phyloP scores from a whole-genome alignment of 2,797 vertebrate genomes.

The Neoniphon sammara region DNA sequence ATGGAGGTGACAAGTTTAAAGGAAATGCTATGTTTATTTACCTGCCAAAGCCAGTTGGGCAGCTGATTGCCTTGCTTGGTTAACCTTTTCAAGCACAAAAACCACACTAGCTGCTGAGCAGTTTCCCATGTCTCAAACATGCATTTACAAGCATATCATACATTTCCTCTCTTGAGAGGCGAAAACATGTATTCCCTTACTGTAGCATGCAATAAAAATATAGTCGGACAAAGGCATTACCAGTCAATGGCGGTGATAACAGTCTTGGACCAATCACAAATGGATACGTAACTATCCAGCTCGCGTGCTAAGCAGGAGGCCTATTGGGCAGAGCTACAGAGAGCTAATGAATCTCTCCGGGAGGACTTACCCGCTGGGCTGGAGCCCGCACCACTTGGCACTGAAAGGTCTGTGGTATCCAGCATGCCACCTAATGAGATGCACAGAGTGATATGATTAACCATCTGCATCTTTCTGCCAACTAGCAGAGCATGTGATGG shows the following conservation, averaged over 20 bases:
- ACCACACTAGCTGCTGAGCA: slow-evolving; percentile 25
- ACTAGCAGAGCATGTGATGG: slow-evolving; percentile 68
- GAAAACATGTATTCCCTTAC: slow-evolving; percentile 18
- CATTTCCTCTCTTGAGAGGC: slow-evolving; percentile 36
- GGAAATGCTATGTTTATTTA: slow-evolving; percentile 75
- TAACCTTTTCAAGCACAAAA: slow-evolving; percentile 52
- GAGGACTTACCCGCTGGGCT: slow-evolving; percentile 90
- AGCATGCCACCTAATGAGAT: slow-evolving; percentile 90
- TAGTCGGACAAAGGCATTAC: slow-evolving; percentile 25
- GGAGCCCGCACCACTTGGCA: slow-evolving; percentile 91
- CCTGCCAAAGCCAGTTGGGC: slow-evolving; percentile 65
- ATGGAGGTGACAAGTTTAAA: slow-evolving; percentile 65
- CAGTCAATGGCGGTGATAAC: slow-evolving; percentile 46
- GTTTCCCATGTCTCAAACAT: slow-evolving; percentile 33
- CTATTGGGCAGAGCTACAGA: slow-evolving; percentile 75
- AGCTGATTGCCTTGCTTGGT: slow-evolving; percentile 47
- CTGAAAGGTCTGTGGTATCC: slow-evolving; percentile 88
- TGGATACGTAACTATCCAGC: slow-evolving; percentile 65
- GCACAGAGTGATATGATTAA: slow-evolving; percentile 80
- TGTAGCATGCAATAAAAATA: slow-evolving; percentile 41
- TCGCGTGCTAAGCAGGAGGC: slow-evolving; percentile 70
- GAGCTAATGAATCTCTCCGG: slow-evolving; percentile 77
- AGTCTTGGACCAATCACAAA: slow-evolving; percentile 69
- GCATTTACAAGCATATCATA: slow-evolving; percentile 35
- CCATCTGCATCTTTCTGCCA: slow-evolving; percentile 79